These are phyloP conservation scores for Temnopleurus reevesii DNA, from an alignment of 53 echinoderm and acorn worm species.

Conservation along the genomic window DNA sequence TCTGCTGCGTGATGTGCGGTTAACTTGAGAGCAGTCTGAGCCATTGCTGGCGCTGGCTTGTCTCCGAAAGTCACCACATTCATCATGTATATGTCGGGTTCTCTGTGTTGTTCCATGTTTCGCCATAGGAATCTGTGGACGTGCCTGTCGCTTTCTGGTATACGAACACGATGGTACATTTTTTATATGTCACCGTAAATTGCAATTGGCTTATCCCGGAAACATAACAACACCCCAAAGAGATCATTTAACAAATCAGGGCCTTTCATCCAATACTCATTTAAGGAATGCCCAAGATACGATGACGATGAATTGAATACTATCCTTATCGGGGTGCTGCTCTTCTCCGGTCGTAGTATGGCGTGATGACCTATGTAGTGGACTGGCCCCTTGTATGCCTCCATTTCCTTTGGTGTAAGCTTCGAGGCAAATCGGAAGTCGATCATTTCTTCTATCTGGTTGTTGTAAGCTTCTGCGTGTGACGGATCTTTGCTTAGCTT, in stretches of 20 bases:
- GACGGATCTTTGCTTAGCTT: not conserved
- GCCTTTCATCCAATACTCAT: not conserved
- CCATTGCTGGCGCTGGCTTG: too few relatives aligned
- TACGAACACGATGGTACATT: too few relatives aligned
- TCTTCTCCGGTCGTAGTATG: not conserved
- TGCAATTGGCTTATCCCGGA: too few relatives aligned
- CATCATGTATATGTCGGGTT: not conserved
- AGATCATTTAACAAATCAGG: not conserved
- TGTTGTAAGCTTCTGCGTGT: not conserved
- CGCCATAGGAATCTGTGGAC: too few relatives aligned
- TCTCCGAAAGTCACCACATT: too few relatives aligned
- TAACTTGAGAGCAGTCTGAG: not conserved
- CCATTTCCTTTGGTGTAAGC: not conserved
- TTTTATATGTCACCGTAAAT: not conserved
- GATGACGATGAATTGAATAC: not conserved
- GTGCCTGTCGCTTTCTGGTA: too few relatives aligned
- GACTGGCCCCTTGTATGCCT: not conserved
- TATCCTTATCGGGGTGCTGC: not conserved
- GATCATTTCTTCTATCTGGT: not conserved
- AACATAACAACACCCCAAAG: not conserved
- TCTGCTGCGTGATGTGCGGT: not conserved
- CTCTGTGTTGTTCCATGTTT: not conserved
- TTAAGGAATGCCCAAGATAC: not conserved
- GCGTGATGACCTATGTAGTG: not conserved
- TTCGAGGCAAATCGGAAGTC: not conserved